Evolutionary conservation across 2,888 invertebrate species (phyloP).

Genomic region (Synanthedon myopaeformis): DNA sequence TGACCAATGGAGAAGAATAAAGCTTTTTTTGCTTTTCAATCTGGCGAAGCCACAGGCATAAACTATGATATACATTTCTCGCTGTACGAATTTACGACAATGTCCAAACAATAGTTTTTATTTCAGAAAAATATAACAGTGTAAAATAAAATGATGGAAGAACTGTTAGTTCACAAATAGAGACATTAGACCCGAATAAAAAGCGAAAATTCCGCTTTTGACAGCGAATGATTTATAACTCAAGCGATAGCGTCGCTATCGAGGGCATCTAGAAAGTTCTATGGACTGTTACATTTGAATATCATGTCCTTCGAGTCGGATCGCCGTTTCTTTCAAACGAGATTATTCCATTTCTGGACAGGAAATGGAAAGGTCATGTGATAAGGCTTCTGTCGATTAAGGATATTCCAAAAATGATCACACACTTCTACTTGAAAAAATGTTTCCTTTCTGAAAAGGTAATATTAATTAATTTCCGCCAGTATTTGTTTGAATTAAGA

Average conservation of each 20-base stretch:
- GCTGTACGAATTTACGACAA: too few relatives aligned
- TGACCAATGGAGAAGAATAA: too few relatives aligned
- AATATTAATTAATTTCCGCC: too few relatives aligned
- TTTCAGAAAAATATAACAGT: too few relatives aligned
- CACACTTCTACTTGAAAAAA: too few relatives aligned
- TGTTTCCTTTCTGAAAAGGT: too few relatives aligned
- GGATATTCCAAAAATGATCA: background rate
- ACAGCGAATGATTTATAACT: slow-evolving; percentile 38
- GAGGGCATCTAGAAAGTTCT: slow-evolving; percentile 25
- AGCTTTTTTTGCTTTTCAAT: too few relatives aligned
- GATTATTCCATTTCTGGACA: slow-evolving; percentile 3
- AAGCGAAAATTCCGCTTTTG: slow-evolving; percentile 26
- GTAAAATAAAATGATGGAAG: too few relatives aligned
- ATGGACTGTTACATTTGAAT: slow-evolving; percentile 11
- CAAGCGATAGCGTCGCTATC: slow-evolving; percentile 30
- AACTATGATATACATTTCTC: too few relatives aligned
- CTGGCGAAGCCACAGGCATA: too few relatives aligned
- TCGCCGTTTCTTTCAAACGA: slow-evolving; percentile 4
- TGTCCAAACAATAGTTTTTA: too few relatives aligned
- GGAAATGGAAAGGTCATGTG: background rate
- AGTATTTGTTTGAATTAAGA: too few relatives aligned
- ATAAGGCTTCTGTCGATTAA: background rate
- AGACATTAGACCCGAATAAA: slow-evolving; percentile 15
- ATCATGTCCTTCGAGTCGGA: slow-evolving; percentile 12
- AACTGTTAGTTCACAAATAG: background rate